Base-by-base conservation (phyloP, 2,888 invertebrate genomes). In the Eristalis pertinax region DNA sequence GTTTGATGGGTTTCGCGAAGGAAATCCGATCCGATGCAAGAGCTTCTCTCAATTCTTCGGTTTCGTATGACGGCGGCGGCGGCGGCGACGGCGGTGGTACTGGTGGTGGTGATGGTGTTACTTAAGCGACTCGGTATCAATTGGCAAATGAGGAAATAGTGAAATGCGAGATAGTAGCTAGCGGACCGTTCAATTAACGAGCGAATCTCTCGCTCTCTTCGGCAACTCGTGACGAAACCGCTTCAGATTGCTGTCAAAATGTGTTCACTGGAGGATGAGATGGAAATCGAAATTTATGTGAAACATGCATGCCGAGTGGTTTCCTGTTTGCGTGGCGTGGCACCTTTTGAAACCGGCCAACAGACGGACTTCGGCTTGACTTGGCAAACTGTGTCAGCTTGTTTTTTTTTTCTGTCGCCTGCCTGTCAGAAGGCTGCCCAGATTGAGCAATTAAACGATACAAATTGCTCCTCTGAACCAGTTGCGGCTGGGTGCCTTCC, bases 121-220 rank as follows among this genome's bases (percentile, higher is more conserved):
- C 50, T 63, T 7, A 60, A 64, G 32, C 24, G 65, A 38, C 32
- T 35, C 4, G 38, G 67, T 87, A 80, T 84, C 38, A 65, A 73
- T 56, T 86, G 43, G 62, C 86, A 63, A 79, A 87, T 87, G 87
- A 87, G 87, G 87, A 87, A 87, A 87, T 63, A 76, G 62, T n/a
- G 84, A 76, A 84, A 80, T 75, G 35, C 68, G 75, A 87, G 64
- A 76, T 60, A 60, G 24, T 26, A 77, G 43, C 64, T 74, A 77
- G 50, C 65, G 35, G 60, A 85, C 50, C 69, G 64, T 77, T 77
- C 64, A 65, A 76, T 67, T 65, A 60, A 60, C 26, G 26, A 60
- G n/a, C 60, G 24, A 43, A 7, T 58, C 63, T 4, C 32, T 5
- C 32, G 32, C 60, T 22, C 22, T 75, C 65, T 76, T 2, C 24